These are phyloP conservation scores for Oriolus oriolus DNA, from an alignment of 2,113 vertebrate genomes.

Conservation along the genomic window DNA sequence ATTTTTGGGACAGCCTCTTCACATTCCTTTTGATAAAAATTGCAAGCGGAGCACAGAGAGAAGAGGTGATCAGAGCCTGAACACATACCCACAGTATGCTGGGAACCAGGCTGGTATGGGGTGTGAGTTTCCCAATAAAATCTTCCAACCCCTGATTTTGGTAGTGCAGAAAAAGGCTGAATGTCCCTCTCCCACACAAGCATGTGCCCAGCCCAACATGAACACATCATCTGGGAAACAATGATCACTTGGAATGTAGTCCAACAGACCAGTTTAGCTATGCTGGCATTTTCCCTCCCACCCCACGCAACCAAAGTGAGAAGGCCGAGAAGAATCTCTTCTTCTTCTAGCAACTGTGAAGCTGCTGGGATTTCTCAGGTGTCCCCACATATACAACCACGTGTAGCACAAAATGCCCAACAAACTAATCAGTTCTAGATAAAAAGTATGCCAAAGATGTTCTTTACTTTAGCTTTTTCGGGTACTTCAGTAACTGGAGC, in stretches of 20 bases:
- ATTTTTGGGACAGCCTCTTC: neutral
- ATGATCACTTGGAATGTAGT: accelerated
- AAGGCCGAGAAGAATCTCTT: neutral
- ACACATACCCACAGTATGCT: accelerated
- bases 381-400: neutral
- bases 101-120: neutral
- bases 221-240: neutral
- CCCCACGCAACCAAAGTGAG: accelerated
- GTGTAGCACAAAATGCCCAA: neutral
- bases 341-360: neutral
- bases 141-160: neutral
- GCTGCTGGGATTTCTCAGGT: neutral
- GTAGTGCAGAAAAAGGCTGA: neutral
- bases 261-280: neutral
- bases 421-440: neutral
- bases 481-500: neutral
- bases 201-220: neutral
- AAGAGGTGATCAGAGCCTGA: neutral
- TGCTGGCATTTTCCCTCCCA: neutral
- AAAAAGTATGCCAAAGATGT: neutral
- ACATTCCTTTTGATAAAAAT: neutral
- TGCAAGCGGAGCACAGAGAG: neutral
- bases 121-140: neutral
- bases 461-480: neutral
- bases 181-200: too few relatives aligned